These are phyloP conservation scores for Alsophila aescularia DNA, from an alignment of 2,888 invertebrate species.

Conservation along the genomic window DNA sequence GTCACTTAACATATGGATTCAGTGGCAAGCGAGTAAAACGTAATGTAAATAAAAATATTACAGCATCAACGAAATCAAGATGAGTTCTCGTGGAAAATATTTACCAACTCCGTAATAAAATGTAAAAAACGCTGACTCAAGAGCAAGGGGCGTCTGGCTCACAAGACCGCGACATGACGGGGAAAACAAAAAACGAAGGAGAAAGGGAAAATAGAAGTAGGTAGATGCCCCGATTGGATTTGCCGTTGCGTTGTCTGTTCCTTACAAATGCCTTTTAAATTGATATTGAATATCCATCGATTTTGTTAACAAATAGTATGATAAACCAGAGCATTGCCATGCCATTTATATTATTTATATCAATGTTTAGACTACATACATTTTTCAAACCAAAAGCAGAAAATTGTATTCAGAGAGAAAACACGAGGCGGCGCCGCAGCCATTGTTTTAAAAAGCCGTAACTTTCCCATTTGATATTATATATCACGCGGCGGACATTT, in stretches of 20 bases:
- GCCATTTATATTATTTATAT: background rate
- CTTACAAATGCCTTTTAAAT: constrained; percentile 81
- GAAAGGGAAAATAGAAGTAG: constrained; percentile 71
- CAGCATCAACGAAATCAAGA: constrained; percentile 66
- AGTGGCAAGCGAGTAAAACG: constrained; percentile 11
- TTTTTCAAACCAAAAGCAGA: constrained; percentile 43
- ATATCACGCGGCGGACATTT: constrained; percentile 82
- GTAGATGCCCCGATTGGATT: constrained; percentile 77
- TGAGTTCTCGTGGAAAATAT: constrained; percentile 73
- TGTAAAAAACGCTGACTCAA: constrained; percentile 79
- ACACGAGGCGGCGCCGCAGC: constrained; percentile 59
- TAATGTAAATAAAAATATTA: constrained; percentile 38
- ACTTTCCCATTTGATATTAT: constrained; percentile 82
- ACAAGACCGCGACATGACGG: constrained; percentile 80
- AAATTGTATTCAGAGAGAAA: constrained; percentile 68
- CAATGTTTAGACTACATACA: constrained; percentile 25
- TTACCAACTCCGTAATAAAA: constrained; percentile 81
- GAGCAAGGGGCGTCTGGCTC: constrained; percentile 80
- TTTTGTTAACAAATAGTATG: constrained; percentile 63
- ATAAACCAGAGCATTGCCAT: constrained; percentile 20
- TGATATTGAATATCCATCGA: constrained; percentile 76
- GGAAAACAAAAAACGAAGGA: constrained; percentile 62
- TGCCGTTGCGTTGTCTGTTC: constrained; percentile 81
- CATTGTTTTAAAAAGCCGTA: constrained; percentile 82
- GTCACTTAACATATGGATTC: constrained; percentile 5